A percentile compares a stretch with the other conserved stretches of the same genome.
Evolutionary conservation across 2,888 invertebrate species (phyloP).

Genomic region (Harpagoxenus sublaevis): DNA sequence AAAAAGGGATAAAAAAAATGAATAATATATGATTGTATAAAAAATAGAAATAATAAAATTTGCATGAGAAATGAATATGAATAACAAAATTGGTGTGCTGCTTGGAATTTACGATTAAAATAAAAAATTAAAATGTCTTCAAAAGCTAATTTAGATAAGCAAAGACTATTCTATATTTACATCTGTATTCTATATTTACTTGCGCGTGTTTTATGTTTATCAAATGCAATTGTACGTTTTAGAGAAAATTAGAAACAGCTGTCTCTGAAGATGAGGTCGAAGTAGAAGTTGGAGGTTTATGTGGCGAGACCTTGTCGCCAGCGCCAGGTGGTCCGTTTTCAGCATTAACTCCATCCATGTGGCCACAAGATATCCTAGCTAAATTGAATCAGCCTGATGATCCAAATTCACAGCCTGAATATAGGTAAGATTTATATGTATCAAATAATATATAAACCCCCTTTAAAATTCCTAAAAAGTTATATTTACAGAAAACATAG

Average conservation of each 20-base stretch:
- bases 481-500: background rate
- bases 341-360: constrained; percentile 98
- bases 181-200: background rate
- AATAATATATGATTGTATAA: background rate
- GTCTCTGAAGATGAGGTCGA: constrained; percentile 93
- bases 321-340: constrained; percentile 97
- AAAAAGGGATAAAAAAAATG: background rate
- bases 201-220: background rate
- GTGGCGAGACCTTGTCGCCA: constrained; percentile 91
- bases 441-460: background rate
- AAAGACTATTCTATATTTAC: background rate
- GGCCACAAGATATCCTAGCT: constrained; percentile 97
- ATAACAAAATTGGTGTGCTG: no score
- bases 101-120: background rate
- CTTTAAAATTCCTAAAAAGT: background rate
- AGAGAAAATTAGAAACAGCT: constrained; percentile 93
- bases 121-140: background rate
- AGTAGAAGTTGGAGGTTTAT: constrained; percentile 90
- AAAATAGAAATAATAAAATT: background rate
- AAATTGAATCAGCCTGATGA: constrained; percentile 94
- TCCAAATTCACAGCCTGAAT: constrained; percentile 90
- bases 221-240: constrained; percentile 67
- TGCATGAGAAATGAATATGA: no score
- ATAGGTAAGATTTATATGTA: constrained; percentile 86
- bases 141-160: background rate